Evolutionary conservation across 23 tunicate genomes (phyloP).

Genomic region (Trididemnum nubilum): DNA sequence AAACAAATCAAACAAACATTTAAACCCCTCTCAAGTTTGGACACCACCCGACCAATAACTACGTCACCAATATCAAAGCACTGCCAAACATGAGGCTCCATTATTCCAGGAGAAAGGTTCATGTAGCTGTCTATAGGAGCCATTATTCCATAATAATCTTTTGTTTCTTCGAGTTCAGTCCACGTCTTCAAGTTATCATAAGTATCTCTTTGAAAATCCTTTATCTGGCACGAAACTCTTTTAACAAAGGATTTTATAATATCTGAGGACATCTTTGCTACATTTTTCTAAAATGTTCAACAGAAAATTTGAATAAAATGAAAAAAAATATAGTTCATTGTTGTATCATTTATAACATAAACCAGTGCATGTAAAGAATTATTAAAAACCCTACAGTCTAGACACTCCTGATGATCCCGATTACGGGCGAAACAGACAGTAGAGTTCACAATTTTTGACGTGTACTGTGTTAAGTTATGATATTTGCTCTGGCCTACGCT

Average conservation of each 20-base stretch:
- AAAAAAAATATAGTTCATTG: no score
- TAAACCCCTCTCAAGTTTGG: conserved; percentile 55
- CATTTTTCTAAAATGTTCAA: no score
- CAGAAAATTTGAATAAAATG: no score
- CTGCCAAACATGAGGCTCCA: conserved; percentile 50
- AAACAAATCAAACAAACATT: conserved; percentile 43
- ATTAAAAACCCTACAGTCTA: no score
- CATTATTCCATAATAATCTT: conserved; percentile 16
- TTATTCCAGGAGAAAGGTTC: conserved; percentile 29
- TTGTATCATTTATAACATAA: no score
- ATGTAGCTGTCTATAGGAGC: conserved; percentile 69
- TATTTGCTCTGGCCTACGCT: no score
- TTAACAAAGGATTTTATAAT: conserved; percentile 4
- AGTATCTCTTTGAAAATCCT: neutral
- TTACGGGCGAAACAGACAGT: no score
- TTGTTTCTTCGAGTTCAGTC: conserved; percentile 15
- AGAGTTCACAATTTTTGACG: no score
- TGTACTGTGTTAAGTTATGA: no score
- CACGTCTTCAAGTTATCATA: neutral
- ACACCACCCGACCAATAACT: conserved; percentile 59
- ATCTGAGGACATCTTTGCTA: neutral
- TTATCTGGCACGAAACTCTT: conserved; percentile 1
- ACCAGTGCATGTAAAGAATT: no score
- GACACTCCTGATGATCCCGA: no score
- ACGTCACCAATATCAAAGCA: conserved; percentile 62